Evolutionary conservation across 2,113 vertebrate species (phyloP).

Genomic region (Amia ocellicauda): DNA sequence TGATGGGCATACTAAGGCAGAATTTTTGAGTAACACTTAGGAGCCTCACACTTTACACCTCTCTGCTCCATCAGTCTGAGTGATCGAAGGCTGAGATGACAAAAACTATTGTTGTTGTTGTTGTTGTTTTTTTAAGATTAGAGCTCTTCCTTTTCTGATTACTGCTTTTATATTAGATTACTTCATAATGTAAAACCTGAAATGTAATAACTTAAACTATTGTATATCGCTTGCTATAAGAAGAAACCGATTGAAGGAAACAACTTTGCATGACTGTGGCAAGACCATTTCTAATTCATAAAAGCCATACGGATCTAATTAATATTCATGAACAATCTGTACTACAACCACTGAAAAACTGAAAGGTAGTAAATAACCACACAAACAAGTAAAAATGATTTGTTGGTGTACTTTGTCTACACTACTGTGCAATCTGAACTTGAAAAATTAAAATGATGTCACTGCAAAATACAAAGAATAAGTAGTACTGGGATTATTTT

Average conservation of each 20-base stretch:
- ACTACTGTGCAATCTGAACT: neutral
- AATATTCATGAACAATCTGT: conserved; percentile 80
- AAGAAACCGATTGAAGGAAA: conserved; percentile 61
- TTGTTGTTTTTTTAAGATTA: too few relatives aligned
- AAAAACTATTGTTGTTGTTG: too few relatives aligned
- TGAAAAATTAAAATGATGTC: neutral
- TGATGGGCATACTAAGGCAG: too few relatives aligned
- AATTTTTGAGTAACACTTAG: too few relatives aligned
- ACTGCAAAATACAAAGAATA: neutral
- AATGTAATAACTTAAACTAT: too few relatives aligned
- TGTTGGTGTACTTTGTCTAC: neutral
- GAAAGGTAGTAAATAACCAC: conserved; percentile 58
- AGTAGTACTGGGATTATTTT: neutral
- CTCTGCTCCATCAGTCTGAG: too few relatives aligned
- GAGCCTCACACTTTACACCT: too few relatives aligned
- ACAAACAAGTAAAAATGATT: conserved; percentile 53
- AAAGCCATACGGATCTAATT: conserved; percentile 72
- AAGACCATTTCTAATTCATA: conserved; percentile 72
- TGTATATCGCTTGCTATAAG: too few relatives aligned
- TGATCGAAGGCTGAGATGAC: too few relatives aligned
- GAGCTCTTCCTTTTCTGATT: too few relatives aligned
- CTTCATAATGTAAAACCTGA: too few relatives aligned
- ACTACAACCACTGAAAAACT: conserved; percentile 61
- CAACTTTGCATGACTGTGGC: conserved; percentile 46
- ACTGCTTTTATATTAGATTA: too few relatives aligned